Base-by-base conservation (phyloP, 2,113 vertebrate genomes). In the human region DNA sequence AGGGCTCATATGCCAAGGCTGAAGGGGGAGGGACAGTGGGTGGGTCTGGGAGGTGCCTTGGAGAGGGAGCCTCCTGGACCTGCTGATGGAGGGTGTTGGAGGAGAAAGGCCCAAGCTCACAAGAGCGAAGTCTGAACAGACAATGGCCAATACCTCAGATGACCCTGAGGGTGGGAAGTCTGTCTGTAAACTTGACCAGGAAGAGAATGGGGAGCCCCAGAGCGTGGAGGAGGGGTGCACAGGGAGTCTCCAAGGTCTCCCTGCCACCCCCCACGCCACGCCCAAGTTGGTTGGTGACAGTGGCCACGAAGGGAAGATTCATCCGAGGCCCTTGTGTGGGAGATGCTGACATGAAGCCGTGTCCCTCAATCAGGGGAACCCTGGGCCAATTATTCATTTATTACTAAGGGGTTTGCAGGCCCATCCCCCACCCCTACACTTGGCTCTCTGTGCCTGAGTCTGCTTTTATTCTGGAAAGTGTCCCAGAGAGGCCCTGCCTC, bases 351-450 rank as follows among this genome's bases (percentile, higher is more conserved):
- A 22, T 1, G 3, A 5, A 8, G 81, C 92, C 27, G 6, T 64
- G 59, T 78, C 89, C 73, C 59, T 98, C 98, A 95, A 93, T 98
- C 92, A 97, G 97, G 94, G 96, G 96, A 98, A 98, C 22, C 48
- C 90, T 96, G 96, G 97, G 98, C 97, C 97, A 97, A 98, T 98
- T 98, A 98, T 87, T 98, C 96, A 98, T 55, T 97, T 98, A 98
- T 98, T 98, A 98, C 97, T 97, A 97, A 98, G 97, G 97, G 95
- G 93, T 72, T 94, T 94, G n/a, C 27, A 84, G 98, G 97, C 98
- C 94, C 98, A 97, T 97, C 97, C 98, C 97, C 96, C 85, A 94
- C 97, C 96, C 95, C 73, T 5, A 48, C 5, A 1, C 27, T 43
- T 0, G 35, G 11, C 18, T 72, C 45, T 72, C 18, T 14, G 18